phyloP scores from a whole-genome alignment of 2,797 vertebrate species.

The Chloroceryle amazona region DNA sequence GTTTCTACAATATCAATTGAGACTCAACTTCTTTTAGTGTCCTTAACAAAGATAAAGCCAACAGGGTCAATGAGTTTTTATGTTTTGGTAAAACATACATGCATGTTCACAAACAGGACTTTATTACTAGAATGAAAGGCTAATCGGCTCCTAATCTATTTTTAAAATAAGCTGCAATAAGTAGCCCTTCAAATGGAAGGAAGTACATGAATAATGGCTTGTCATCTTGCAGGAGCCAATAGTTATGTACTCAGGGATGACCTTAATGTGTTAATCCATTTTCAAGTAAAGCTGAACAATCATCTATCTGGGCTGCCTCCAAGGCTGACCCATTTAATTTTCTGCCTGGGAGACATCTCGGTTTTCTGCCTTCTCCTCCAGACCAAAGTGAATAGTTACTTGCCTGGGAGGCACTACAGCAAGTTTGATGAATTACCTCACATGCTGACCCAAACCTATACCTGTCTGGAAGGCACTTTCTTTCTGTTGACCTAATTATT shows the following conservation, averaged over 20 bases:
- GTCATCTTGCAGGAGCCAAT: not conserved
- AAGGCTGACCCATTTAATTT: constrained; percentile 70
- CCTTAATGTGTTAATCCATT: constrained; percentile 53
- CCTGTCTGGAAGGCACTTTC: constrained; percentile 30
- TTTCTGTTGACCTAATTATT: constrained; percentile 68
- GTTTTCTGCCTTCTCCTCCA: not conserved
- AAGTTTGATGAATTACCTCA: constrained; percentile 61
- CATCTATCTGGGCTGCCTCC: constrained; percentile 30
- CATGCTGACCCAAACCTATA: constrained; percentile 37
- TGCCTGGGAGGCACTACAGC: constrained; percentile 33
- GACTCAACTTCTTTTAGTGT: not conserved
- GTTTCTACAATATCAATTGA: not conserved
- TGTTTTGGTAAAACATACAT: not conserved
- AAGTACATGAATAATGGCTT: constrained; percentile 36
- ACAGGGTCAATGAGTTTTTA: not conserved
- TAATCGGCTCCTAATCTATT: not conserved
- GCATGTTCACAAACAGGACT: not conserved
- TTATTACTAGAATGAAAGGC: not conserved
- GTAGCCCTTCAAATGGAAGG: not conserved
- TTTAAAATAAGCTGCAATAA: not conserved
- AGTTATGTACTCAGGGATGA: constrained; percentile 36
- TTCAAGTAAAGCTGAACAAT: constrained; percentile 42
- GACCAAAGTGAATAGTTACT: constrained; percentile 30
- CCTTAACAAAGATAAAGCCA: not conserved
- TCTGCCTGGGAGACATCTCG: constrained; percentile 34